These are phyloP conservation scores for Dreissena polymorpha DNA, from an alignment of 1,140 invertebrate genomes.

Conservation along the genomic window DNA sequence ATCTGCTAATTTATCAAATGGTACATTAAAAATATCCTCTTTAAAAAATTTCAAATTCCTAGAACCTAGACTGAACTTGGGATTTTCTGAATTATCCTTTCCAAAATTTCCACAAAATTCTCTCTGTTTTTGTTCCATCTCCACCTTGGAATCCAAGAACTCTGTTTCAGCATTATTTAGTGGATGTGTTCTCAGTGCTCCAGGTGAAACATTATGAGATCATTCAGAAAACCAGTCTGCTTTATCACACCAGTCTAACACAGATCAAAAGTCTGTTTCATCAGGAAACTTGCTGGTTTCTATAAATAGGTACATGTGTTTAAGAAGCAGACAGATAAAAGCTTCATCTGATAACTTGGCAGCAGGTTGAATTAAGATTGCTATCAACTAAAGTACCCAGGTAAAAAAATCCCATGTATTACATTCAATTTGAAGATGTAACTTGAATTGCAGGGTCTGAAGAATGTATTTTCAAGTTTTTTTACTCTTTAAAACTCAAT, in stretches of 20 bases:
- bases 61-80: conserved; percentile 52
- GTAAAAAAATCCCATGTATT: conserved; percentile 7
- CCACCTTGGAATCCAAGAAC: conserved; percentile 12
- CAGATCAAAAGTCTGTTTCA: conserved; percentile 37
- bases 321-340: conserved; percentile 21
- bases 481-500: not conserved
- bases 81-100: conserved; percentile 42
- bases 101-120: conserved; percentile 26
- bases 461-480: not conserved
- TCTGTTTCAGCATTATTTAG: conserved; percentile 31
- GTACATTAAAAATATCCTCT: conserved; percentile 67
- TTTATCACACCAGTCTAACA: conserved; percentile 24
- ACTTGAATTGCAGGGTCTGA: not conserved
- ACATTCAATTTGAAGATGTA: not conserved
- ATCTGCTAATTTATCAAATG: conserved; percentile 62
- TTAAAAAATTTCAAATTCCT: conserved; percentile 60
- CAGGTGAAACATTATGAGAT: conserved; percentile 1
- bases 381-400: conserved; percentile 8
- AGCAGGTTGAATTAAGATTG: conserved; percentile 21
- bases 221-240: conserved; percentile 22
- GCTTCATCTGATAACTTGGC: conserved; percentile 10
- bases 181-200: not conserved
- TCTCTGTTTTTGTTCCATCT: conserved; percentile 53
- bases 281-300: conserved; percentile 35
- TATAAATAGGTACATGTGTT: conserved; percentile 43